Base-by-base conservation (phyloP, 2,888 invertebrate species). In the Hypselothyrea guttata region DNA sequence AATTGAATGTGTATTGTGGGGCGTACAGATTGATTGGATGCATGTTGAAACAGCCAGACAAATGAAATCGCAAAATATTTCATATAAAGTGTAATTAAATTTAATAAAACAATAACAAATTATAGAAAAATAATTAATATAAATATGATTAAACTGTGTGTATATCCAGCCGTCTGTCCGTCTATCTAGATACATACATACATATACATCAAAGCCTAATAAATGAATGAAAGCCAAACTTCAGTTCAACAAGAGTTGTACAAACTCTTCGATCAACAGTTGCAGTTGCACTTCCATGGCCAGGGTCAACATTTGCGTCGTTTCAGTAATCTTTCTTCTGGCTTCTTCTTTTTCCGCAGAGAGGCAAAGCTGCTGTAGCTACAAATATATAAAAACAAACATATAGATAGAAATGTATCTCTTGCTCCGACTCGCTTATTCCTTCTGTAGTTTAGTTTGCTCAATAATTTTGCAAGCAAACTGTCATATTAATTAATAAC, bases 401-500 rank as follows among this genome's bases (percentile, higher is more conserved):
- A 18, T 4, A 38, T 11, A 38, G 7, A 16, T 48, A 1, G 5
- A 9, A 5, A 27, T 35, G 11, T 16, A 44, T 27, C 33, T 28
- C 9, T 40, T 40, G 37, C 42, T 55, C n/a, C n/a, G 37, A 53
- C 18, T 52, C 37, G n/a, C n/a, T n/a, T n/a, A n/a, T n/a, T 27
- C 30, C 15, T 15, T 13, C 16, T 45, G 13, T 8, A 41, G 41
- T 51, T 46, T 22, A 70, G 51, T 59, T 61, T 71, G 56, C 46
- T 28, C 67, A 62, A 75, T 62, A 58, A 81, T 38, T 60, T 68
- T 22, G 59, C 48, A 7, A 35, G 33, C 37, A 12, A 52, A 41
- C 30, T 45, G 40, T 46, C 44, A 51, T 59, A 55, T 67, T 62
- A 84, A 77, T 78, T 65, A 77, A 84, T 77, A 78, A 51, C 78